phyloP scores from a whole-genome alignment of 2,113 vertebrate genomes.

The Plectropomus leopardus region DNA sequence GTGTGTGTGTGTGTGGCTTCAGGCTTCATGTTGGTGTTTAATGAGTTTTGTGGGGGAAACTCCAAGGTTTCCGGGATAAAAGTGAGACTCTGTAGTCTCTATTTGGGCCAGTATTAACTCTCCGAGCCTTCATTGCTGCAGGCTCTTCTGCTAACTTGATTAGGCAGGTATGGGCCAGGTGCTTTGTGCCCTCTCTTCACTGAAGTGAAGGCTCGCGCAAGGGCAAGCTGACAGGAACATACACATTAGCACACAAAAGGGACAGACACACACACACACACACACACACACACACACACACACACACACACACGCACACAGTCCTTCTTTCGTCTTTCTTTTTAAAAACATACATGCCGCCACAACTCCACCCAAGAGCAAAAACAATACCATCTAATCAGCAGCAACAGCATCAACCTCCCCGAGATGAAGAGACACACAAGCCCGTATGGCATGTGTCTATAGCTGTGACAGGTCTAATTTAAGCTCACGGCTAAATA shows the following conservation, averaged over 20 bases:
- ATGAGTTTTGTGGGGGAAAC: slow-evolving; percentile 60
- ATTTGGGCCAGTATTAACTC: slow-evolving; percentile 53
- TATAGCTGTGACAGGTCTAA: slow-evolving; percentile 73
- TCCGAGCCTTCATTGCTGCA: slow-evolving; percentile 39
- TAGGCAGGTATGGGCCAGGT: slow-evolving; percentile 52
- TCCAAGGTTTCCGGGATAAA: slow-evolving; percentile 54
- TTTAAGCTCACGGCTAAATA: slow-evolving; percentile 76
- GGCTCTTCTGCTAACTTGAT: slow-evolving; percentile 58
- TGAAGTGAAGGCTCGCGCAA: slow-evolving; percentile 31
- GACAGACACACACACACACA: slow-evolving; percentile 14
- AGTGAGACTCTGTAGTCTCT: slow-evolving; percentile 34
- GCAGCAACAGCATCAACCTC: slow-evolving; percentile 41
- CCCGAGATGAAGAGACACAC: slow-evolving; percentile 45
- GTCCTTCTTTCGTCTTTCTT: not conserved
- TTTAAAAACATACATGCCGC: not conserved
- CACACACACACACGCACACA: not conserved
- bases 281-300: slow-evolving; percentile 13
- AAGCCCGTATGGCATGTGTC: slow-evolving; percentile 48
- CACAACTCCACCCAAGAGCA: slow-evolving; percentile 9
- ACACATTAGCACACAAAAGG: not conserved
- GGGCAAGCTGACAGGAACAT: slow-evolving; percentile 24
- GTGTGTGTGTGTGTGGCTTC: slow-evolving; percentile 20
- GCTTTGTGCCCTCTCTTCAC: slow-evolving; percentile 25
- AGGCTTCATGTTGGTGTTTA: slow-evolving; percentile 59
- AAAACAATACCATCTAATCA: slow-evolving; percentile 38